Evolutionary conservation across 2,888 invertebrate species (phyloP).

Genomic region (Fragum sueziense): DNA sequence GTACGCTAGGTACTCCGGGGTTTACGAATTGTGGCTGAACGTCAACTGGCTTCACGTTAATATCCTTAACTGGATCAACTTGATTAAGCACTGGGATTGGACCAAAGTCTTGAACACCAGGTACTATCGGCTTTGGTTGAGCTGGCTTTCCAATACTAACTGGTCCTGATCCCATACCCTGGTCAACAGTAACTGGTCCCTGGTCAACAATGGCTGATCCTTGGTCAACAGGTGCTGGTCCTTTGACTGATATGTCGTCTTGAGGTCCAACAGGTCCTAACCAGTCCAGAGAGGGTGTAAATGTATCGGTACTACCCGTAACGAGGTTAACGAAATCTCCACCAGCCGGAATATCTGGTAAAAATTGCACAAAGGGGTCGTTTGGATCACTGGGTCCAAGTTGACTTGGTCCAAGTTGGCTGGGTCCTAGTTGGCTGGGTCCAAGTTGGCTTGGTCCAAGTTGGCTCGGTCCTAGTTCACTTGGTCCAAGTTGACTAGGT

Average conservation of each 20-base stretch:
- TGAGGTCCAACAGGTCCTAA: not conserved
- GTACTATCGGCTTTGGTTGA: not conserved
- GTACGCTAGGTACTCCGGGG: not conserved
- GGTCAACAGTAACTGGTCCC: not conserved
- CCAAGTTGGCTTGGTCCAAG: no score
- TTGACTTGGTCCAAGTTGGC: not conserved
- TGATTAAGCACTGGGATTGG: not conserved
- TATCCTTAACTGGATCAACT: not conserved
- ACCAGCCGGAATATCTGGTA: constrained; percentile 1
- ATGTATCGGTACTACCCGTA: constrained; percentile 14
- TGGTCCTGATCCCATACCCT: not conserved
- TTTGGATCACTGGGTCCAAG: not conserved
- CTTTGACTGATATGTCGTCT: not conserved
- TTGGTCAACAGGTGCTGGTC: not conserved
- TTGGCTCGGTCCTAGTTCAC: no score
- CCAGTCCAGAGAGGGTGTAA: not conserved
- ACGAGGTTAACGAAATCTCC: constrained; percentile 9
- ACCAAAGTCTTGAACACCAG: not conserved
- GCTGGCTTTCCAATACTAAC: not conserved
- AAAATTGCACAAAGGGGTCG: not conserved
- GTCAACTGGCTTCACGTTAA: not conserved
- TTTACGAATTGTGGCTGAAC: not conserved
- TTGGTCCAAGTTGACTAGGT: not conserved
- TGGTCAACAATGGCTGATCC: not conserved
- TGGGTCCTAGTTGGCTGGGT: no score